Evolutionary conservation across 2,113 vertebrate species (phyloP).

Genomic region (Ptilonorhynchus violaceus): DNA sequence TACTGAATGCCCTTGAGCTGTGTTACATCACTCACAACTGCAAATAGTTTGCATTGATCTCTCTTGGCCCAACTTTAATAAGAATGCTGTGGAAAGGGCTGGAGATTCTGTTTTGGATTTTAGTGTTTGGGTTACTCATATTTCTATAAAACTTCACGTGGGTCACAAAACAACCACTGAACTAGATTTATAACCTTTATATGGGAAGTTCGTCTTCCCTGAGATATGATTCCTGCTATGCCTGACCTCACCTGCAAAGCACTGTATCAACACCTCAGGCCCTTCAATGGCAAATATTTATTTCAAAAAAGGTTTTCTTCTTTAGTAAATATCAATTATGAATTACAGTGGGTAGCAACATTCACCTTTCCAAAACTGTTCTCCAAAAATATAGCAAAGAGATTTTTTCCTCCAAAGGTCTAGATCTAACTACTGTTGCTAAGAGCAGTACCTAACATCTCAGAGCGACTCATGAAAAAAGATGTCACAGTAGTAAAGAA

Average conservation of each 20-base stretch:
- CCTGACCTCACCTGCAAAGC: not conserved
- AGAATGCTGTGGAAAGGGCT: not conserved
- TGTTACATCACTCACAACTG: constrained; percentile 63
- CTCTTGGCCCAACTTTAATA: constrained; percentile 45
- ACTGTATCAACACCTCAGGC: not conserved
- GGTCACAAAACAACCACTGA: not conserved
- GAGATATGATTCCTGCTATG: not conserved
- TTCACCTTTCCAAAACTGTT: not conserved
- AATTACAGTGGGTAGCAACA: not conserved
- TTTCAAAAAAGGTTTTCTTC: not conserved
- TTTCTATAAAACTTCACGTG: not conserved
- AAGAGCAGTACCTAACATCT: not conserved
- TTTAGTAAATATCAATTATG: not conserved
- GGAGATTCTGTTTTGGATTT: constrained; percentile 61
- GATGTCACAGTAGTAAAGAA: not conserved
- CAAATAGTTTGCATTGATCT: constrained; percentile 52
- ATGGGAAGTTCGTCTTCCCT: not conserved
- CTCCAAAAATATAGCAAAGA: not conserved
- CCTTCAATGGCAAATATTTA: not conserved
- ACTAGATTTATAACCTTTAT: not conserved
- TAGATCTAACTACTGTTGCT: not conserved
- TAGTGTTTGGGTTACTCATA: constrained; percentile 49
- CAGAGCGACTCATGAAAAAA: not conserved
- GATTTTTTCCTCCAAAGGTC: not conserved
- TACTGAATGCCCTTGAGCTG: constrained; percentile 42